Base-by-base conservation (phyloP, 2,797 vertebrate genomes). In the Enteromius afrohamiltoni region DNA sequence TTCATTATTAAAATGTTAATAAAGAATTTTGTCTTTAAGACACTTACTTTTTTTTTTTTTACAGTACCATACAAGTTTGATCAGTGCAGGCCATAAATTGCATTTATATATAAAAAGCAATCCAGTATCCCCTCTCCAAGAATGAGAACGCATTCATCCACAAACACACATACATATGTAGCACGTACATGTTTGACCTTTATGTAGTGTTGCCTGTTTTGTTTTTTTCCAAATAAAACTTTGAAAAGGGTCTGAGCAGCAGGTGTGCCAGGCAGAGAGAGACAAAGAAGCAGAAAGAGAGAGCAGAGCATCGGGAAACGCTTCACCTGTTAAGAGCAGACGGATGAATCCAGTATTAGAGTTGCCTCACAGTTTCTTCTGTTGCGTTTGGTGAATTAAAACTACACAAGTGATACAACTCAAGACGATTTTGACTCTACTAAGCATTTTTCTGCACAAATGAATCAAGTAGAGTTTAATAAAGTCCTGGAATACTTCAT, bases 301-400 rank as follows among this genome's bases (percentile, higher is more conserved):
- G 85, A 90, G 85, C 92, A 91, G 92, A 93, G 93, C 90, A 91
- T 88, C 88, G 37, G 83, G 86, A 89, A 92, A 83, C 84, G 47
- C 90, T 90, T 92, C 88, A 92, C 92, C 95, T 95, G 93, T 91
- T 91, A 78, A 88, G 87, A 86, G 89, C 77, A 93, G 84, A 91
- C 21, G 85, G 82, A 88, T 60, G 85, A 82, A 90, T 9, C 83
- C 77, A 62, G 51, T 17, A 70, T 89, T 88, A 90, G 86, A 82
- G 83, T 70, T 34, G 73, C 45, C 69, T 77, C 23, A 49, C 23
- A 87, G 71, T 71, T 34, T 21, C 26, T 40, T 10, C 14, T 37
- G 55, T 67, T 31, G 53, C 42, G 23, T 84, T 73, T 67, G 17
- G 29, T 53, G 69, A 55, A 73, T 29, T 79, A 80, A 67, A 51